Percentiles rank a stretch among this genome's conserved stretches.
These are phyloP conservation scores for Drosophila gunungcola DNA, from an alignment of 1,140 invertebrate genomes.

Conservation along the genomic window DNA sequence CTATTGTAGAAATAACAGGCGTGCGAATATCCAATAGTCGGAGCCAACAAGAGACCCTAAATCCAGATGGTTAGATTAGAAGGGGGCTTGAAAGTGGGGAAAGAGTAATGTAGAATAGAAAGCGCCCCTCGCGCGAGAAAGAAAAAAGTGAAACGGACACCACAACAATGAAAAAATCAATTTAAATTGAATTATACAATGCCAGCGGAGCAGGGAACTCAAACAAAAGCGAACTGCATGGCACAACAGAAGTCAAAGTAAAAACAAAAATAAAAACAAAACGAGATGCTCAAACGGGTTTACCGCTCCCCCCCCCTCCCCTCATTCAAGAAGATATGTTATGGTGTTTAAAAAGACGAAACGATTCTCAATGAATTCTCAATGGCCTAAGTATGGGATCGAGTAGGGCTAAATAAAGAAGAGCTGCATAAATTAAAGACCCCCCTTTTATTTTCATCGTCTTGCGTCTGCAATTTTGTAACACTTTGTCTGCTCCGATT, in stretches of 20 bases:
- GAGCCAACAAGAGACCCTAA: conserved; percentile 9
- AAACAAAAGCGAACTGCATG: conserved; percentile 54
- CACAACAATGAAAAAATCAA: conserved; percentile 61
- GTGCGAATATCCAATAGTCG: conserved; percentile 30
- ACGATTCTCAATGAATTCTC: conserved; percentile 63
- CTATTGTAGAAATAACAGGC: conserved; percentile 21
- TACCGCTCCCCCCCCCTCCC: conserved; percentile 22
- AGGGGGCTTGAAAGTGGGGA: conserved; percentile 40
- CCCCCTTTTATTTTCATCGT: background rate
- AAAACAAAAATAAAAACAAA: conserved; percentile 17
- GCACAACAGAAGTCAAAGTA: conserved; percentile 24
- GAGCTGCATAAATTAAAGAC: conserved; percentile 76
- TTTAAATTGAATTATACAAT: conserved; percentile 79
- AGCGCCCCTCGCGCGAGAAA: conserved; percentile 34
- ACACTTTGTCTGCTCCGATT: conserved; percentile 63
- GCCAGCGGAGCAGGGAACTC: conserved; percentile 29
- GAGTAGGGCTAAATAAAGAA: conserved; percentile 74
- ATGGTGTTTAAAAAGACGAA: conserved; percentile 32
- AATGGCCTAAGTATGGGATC: conserved; percentile 20
- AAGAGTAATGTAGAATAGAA: conserved; percentile 19
- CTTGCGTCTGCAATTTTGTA: conserved; percentile 57
- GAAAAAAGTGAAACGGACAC: conserved; percentile 31
- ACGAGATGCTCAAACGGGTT: conserved; percentile 63
- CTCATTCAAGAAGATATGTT: conserved; percentile 5
- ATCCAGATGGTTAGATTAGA: conserved; percentile 23